Evolutionary conservation across 2,797 vertebrate genomes (phyloP), one percentile per base, ranked within the genome.

Genomic region (Scomberomorus guttatus): DNA sequence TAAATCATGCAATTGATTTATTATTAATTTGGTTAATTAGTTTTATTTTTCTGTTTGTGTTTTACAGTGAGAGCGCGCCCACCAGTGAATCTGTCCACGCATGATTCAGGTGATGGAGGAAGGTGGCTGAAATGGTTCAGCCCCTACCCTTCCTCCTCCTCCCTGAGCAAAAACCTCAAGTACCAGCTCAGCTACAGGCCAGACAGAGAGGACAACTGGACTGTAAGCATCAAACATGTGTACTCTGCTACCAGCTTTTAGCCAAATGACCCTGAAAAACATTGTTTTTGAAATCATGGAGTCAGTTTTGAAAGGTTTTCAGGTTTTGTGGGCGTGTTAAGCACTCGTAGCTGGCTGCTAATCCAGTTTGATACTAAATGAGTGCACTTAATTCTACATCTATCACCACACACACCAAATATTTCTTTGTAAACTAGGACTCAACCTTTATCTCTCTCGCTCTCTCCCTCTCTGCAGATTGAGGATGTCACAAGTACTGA

Each of bases 181-280:
- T 95, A 93, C 80, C 91, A 95, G 87, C 84, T 95, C 60, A 85
- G 87, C 85, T 95, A 94, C 90, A 92, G 86, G 75, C 75, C 20
- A 7, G 37, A 87, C 14, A 52, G n/a, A 6, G 57, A 92, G n/a
- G 87, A 92, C 72, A 20, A 14, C 52, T 95, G 94, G 95, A 94
- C 55, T 15, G 95, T 96, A 62, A 90, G 93, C 62, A 73, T 24
- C n/a, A 29, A 10, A 57, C 32, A 55, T 5, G 18, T 34, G 44
- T 7, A 34, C 5, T 44, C n/a, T 25, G 13, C 15, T 17, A 7
- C 8, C 20, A 60, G 5, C 6, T 13, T 75, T 52, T 3, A 5
- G 20, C 12, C 11, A 18, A 6, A 1, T 27, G 25, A 22, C 25
- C 13, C n/a, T 50, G 18, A 48, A 48, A 17, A 48, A 17, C 5